These are phyloP conservation scores for Dryocosmus kuriphilus DNA, from an alignment of 2,888 invertebrate species.

Conservation along the genomic window DNA sequence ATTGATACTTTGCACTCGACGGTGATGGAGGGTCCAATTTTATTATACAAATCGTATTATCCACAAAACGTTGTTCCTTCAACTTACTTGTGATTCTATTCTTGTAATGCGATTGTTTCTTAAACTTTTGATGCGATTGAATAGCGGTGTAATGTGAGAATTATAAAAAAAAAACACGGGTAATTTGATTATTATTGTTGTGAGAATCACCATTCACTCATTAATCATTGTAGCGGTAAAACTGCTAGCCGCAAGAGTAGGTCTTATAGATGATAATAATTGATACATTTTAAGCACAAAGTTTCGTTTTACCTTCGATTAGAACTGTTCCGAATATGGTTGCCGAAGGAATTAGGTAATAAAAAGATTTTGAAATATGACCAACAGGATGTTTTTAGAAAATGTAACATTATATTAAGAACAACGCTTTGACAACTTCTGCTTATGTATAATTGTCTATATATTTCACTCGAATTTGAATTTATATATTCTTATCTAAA, in stretches of 20 bases:
- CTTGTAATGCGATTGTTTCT: neutral
- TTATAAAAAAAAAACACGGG: neutral
- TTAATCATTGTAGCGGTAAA: neutral
- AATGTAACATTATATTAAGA: neutral
- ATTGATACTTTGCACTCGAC: neutral
- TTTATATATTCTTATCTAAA: neutral
- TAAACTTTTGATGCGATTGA: neutral
- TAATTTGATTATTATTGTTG: neutral
- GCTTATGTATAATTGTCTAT: neutral
- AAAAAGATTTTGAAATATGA: neutral
- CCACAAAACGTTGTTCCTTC: neutral
- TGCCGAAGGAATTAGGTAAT: neutral
- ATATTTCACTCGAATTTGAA: neutral
- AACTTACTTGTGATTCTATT: conserved; percentile 7
- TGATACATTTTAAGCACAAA: neutral
- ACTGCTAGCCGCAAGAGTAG: neutral
- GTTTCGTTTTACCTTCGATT: neutral
- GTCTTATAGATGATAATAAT: neutral
- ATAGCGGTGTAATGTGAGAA: neutral
- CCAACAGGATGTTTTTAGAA: neutral
- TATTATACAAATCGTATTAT: conserved; percentile 5
- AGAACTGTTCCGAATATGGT: neutral
- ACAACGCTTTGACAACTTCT: neutral
- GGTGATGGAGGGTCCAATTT: conserved; percentile 12
- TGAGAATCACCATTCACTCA: neutral